Base-by-base conservation (phyloP, 2,113 vertebrate species). In the Phaethon lepturus region DNA sequence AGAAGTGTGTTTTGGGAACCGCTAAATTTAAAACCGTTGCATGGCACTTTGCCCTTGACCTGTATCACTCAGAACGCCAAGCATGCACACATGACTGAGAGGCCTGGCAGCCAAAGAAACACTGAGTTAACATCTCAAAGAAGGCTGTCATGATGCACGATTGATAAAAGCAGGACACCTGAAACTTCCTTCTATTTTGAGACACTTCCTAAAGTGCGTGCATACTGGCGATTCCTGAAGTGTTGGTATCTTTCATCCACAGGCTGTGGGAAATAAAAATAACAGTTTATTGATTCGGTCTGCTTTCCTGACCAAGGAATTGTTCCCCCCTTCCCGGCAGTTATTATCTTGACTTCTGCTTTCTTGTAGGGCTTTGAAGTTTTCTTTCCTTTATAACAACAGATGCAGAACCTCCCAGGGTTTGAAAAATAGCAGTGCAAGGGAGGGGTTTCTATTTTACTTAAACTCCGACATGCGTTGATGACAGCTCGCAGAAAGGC, bases 1-100 rank as follows among this genome's bases (percentile, higher is more conserved):
- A 96, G 56, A 92, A 68, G 13, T 38, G 47, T 89, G 88, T 63
- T 96, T 95, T 88, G 64, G 90, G 80, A 91, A 72, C n/a, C 44
- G 74, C 58, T 81, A 92, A 87, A 86, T 88, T 80, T 86, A 91
- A 93, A 92, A 92, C 79, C 67, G 49, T 84, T 95, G 88, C 67
- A 24, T 59, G 73, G 93, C 93, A 75, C 29, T 69, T 84, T 88
- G 92, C 95, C 92, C 80, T 78, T 94, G 94, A 86, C 86, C 86
- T 87, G 76, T 71, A 84, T 86, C 68, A 45, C 60, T 80, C 23
- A 35, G 55, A 89, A 72, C 68, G 93, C 82, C 63, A 87, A 91
- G 67, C 17, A 33, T 4, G 20, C 35, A 56, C 85, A 94, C 73
- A 53, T 85, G 92, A 93, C 77, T 28, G 42, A 59, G 81, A 68